Evolutionary conservation across 1,140 invertebrate genomes (phyloP).

Genomic region (Heliconius hermathena): DNA sequence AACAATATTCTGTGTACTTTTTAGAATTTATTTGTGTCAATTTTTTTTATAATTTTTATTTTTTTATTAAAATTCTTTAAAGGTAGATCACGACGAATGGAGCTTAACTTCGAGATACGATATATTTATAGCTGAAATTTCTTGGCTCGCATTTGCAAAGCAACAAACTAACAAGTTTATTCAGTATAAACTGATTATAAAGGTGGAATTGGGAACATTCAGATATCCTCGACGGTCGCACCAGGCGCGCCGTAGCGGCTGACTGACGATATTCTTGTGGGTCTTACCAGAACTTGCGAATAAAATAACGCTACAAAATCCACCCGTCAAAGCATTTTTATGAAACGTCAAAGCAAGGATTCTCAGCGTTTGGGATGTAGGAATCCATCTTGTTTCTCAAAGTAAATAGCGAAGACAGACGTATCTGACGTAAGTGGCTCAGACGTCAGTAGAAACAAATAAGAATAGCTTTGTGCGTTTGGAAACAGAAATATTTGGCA

Average conservation of each 20-base stretch:
- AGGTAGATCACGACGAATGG: background rate
- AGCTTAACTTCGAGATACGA: background rate
- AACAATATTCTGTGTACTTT: too few relatives aligned
- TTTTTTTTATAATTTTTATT: too few relatives aligned
- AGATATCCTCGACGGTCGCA: background rate
- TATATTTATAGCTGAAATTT: background rate
- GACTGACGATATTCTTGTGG: conserved; percentile 22
- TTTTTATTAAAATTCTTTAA: background rate
- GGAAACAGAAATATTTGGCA: background rate
- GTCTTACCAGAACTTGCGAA: conserved; percentile 3
- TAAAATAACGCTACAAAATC: conserved; percentile 21
- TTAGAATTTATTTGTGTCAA: too few relatives aligned
- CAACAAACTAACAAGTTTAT: background rate
- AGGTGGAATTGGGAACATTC: conserved; percentile 1
- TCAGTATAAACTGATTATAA: conserved; percentile 13
- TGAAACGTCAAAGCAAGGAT: conserved; percentile 21
- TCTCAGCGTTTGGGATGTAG: background rate
- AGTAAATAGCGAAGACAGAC: conserved; percentile 1
- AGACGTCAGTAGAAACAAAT: background rate
- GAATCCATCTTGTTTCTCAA: background rate
- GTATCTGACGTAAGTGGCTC: background rate
- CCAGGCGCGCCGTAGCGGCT: background rate
- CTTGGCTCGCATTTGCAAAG: background rate
- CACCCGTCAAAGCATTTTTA: conserved; percentile 20
- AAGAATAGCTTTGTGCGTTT: background rate